A percentile compares a stretch with the other conserved stretches of the same genome.
Conservation (phyloP, 1,140 invertebrate species). For the Polypedilum pembai region DNA sequence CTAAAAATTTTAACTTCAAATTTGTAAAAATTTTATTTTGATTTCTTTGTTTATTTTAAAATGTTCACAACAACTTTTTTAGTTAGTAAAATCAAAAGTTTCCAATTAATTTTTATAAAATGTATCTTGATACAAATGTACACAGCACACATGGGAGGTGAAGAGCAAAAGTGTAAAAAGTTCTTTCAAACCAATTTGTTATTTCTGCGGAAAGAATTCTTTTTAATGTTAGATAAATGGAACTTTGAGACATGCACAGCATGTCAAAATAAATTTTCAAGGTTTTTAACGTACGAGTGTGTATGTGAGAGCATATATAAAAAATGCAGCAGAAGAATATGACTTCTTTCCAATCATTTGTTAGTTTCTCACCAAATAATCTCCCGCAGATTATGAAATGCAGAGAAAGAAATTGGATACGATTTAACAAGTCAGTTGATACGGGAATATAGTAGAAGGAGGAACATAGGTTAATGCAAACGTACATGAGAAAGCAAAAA, state of each 20-base stretch:
- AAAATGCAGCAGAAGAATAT: conserved; percentile 6
- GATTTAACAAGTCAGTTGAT: conserved; percentile 14
- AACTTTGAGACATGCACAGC: conserved; percentile 21
- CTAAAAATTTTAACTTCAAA: too few species aligned
- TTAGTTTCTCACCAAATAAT: conserved; percentile 27
- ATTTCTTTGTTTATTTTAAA: too few species aligned
- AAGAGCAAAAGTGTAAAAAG: neutral
- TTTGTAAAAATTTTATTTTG: too few species aligned
- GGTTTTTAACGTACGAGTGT: conserved; percentile 1
- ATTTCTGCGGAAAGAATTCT: neutral
- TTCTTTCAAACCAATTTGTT: neutral
- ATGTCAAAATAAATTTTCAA: conserved; percentile 17
- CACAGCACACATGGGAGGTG: too few species aligned
- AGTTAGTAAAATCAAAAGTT: too few species aligned
- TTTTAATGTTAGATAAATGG: neutral
- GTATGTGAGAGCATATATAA: neutral
- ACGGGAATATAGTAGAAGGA: too few species aligned
- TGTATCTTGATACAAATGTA: too few species aligned
- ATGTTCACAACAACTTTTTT: too few species aligned
- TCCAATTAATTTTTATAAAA: too few species aligned
- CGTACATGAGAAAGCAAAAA: neutral
- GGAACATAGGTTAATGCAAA: neutral
- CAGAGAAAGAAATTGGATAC: conserved; percentile 24
- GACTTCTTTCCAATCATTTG: conserved; percentile 24
- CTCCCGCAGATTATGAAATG: neutral